phyloP scores from a whole-genome alignment of 2,113 vertebrate genomes.

The Condylura cristata region DNA sequence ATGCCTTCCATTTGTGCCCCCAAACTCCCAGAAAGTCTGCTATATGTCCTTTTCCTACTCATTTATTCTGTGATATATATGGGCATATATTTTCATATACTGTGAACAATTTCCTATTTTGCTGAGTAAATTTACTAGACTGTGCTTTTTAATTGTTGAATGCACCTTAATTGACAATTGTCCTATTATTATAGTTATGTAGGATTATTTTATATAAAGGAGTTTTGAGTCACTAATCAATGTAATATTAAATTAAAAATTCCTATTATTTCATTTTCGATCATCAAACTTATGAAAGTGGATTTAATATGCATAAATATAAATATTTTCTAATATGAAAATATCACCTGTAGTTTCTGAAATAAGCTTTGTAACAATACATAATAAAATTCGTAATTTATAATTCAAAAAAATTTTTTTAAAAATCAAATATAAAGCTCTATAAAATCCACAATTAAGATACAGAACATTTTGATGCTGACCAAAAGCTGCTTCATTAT shows the following conservation, averaged over 20 bases:
- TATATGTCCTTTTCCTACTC: not conserved
- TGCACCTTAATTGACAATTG: not conserved
- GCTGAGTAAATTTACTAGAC: not conserved
- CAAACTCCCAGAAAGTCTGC: not conserved
- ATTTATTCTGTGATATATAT: too few relatives aligned
- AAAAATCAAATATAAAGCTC: not conserved
- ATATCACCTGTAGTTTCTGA: not conserved
- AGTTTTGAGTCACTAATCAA: not conserved
- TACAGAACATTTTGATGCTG: not conserved
- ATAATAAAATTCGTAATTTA: constrained; percentile 16
- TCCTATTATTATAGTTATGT: not conserved
- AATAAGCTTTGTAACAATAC: not conserved
- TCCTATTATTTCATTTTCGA: not conserved
- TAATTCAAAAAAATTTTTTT: not conserved
- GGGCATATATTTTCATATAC: too few relatives aligned
- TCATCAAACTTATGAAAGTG: not conserved
- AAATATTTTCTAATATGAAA: not conserved
- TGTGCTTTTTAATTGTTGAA: not conserved
- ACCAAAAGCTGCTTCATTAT: not conserved
- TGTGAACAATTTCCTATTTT: not conserved
- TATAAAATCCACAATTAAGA: not conserved
- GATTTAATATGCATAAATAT: not conserved
- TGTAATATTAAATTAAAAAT: not conserved
- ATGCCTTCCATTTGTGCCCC: not conserved
- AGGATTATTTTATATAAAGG: not conserved